phyloP scores from a whole-genome alignment of 2,888 invertebrate genomes.

The Vesta saturnalis region DNA sequence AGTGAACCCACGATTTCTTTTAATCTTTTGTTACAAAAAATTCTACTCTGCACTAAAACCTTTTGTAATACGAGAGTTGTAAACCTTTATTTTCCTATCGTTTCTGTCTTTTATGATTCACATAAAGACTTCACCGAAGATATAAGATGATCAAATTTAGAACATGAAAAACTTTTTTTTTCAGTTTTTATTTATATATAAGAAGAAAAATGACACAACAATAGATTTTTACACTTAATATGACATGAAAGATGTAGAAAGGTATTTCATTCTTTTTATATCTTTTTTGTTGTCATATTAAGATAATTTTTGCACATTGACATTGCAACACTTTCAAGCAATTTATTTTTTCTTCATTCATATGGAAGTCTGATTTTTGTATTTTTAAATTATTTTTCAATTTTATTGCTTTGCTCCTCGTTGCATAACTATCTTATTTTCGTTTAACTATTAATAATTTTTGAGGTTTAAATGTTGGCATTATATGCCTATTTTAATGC shows the following conservation, averaged over 20 bases:
- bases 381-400: too few species aligned
- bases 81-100: conserved; percentile 19
- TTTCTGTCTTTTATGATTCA: conserved; percentile 20
- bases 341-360: too few species aligned
- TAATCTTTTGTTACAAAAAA: conserved; percentile 27
- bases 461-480: too few species aligned
- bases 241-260: background rate
- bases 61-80: conserved; percentile 21
- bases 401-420: too few species aligned
- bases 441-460: too few species aligned
- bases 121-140: conserved; percentile 15
- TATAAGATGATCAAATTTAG: conserved; percentile 11
- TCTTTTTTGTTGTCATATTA: background rate
- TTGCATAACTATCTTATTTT: too few species aligned
- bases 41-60: conserved; percentile 16
- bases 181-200: background rate
- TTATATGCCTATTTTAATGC: too few species aligned
- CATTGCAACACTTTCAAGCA: too few species aligned
- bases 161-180: conserved; percentile 6
- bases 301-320: background rate
- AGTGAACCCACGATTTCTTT: conserved; percentile 23
- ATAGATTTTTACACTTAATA: conserved; percentile 1
- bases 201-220: background rate
- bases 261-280: background rate
- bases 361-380: too few species aligned